Conservation (phyloP, 2,113 vertebrate genomes). For the Percopsis transmontana region DNA sequence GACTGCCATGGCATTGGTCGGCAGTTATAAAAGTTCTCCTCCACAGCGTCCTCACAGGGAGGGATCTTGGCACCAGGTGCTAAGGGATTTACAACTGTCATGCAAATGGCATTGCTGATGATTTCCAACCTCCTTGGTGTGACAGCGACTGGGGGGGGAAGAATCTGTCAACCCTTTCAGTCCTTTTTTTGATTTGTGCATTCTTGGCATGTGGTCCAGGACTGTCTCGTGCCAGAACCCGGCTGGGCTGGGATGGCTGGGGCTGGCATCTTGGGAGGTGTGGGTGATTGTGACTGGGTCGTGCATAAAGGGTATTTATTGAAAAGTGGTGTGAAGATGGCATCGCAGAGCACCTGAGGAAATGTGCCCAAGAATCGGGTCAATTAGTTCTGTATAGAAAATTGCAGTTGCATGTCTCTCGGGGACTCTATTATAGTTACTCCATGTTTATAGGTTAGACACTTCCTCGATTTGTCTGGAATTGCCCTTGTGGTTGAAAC, state of each 20-base stretch:
- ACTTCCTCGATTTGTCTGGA: too few relatives aligned
- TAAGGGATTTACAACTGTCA: background rate
- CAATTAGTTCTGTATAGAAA: background rate
- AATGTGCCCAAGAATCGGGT: background rate
- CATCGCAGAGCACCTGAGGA: background rate
- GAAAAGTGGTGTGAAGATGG: background rate
- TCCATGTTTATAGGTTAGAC: too few relatives aligned
- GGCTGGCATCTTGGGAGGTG: constrained; percentile 22
- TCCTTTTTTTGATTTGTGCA: background rate
- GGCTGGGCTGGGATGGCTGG: constrained; percentile 14
- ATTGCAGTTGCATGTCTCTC: too few relatives aligned
- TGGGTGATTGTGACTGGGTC: constrained; percentile 25
- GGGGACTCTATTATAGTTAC: too few relatives aligned
- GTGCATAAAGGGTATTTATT: constrained; percentile 27
- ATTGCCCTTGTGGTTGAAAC: too few relatives aligned
- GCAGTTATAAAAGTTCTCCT: background rate
- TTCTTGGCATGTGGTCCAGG: background rate
- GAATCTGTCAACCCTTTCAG: background rate
- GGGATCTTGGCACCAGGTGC: background rate
- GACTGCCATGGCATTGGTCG: background rate
- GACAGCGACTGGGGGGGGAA: background rate
- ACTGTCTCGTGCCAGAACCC: background rate
- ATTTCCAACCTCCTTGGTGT: background rate
- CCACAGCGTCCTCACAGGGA: background rate
- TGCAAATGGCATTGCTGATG: background rate